A percentile compares a stretch with the other conserved stretches of the same genome.
These are phyloP conservation scores for Euschistus heros DNA, from an alignment of 1,140 invertebrate species.

Conservation along the genomic window DNA sequence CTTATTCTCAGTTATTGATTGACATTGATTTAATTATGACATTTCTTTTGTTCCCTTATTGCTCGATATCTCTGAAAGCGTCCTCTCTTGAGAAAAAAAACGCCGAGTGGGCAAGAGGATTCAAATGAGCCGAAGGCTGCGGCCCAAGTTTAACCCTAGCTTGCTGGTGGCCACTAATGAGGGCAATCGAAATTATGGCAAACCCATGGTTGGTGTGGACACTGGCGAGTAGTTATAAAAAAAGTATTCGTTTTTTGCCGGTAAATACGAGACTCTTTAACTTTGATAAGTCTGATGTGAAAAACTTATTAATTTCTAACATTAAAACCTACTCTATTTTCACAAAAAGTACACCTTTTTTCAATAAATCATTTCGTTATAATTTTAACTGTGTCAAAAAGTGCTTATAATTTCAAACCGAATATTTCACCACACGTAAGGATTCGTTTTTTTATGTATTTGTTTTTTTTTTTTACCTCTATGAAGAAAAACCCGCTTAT, in stretches of 20 bases:
- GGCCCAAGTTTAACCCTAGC: conserved; percentile 93
- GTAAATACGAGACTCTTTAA: too few relatives aligned
- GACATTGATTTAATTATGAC: too few relatives aligned
- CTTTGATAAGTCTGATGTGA: too few relatives aligned
- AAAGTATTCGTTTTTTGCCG: background rate
- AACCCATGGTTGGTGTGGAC: conserved; percentile 87
- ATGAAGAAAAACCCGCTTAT: too few relatives aligned
- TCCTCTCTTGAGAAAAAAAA: conserved; percentile 67
- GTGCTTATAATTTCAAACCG: background rate
- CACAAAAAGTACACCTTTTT: too few relatives aligned
- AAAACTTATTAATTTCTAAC: too few relatives aligned
- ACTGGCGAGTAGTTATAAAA: conserved; percentile 55
- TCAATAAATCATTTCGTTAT: too few relatives aligned
- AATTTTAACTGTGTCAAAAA: background rate
- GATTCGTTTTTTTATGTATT: conserved; percentile 2
- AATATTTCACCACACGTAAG: background rate
- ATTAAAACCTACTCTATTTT: too few relatives aligned
- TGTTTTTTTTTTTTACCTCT: too few relatives aligned
- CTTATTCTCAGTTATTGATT: too few relatives aligned
- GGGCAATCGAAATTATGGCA: conserved; percentile 87
- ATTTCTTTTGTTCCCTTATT: background rate
- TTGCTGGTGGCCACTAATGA: conserved; percentile 79
- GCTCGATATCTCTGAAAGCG: conserved; percentile 49
- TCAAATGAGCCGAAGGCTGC: conserved; percentile 93
- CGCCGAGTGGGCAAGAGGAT: conserved; percentile 95